Evolutionary conservation across 2,113 vertebrate genomes (phyloP), one percentile per base, ranked within the genome.

Genomic region (Sporophila hypoxantha): DNA sequence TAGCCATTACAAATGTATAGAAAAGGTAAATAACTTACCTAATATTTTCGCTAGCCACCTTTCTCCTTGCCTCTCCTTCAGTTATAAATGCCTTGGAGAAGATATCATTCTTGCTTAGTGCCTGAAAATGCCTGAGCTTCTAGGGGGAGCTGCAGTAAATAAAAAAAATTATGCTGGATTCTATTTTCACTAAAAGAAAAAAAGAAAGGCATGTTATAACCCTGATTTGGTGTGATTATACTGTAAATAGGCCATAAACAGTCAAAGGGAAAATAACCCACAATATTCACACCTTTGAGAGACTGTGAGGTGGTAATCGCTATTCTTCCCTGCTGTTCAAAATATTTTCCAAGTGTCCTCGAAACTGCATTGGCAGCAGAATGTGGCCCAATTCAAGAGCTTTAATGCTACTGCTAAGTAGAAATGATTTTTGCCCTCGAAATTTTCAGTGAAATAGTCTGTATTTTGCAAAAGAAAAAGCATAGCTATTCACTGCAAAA

Each of bases 261-360:
- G 67, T 90, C 88, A 90, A 92, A 89, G 53, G 60, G 66, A 95
- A 95, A 95, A 95, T 91, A 93, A 82, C 68, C 61, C 56, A 49
- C 83, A 86, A 50, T 86, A 94, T 87, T 92, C 91, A 92, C 70
- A 92, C 66, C 46, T 47, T 19, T 85, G 64, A 87, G 74, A 89
- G 57, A 78, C 69, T 62, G 52, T 79, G 62, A 85, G 76, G 76
- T 73, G 55, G 82, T 83, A 94, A 94, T 94, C 55, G 5, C 77
- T 78, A 47, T 68, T 83, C 69, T 82, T 94, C 82, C 90, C 90
- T 59, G 66, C 90, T 93, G 94, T 73, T 95, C 85, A 71, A 83
- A 94, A 83, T 89, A 91, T 85, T 94, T 94, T 90, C 67, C 69
- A 89, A 85, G 65, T 60, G 62, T 87, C 71, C 76, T 86, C 4